Evolutionary conservation across 2,797 vertebrate genomes (phyloP), one percentile per base, ranked within the genome.

Genomic region (Sphaeramia orbicularis): DNA sequence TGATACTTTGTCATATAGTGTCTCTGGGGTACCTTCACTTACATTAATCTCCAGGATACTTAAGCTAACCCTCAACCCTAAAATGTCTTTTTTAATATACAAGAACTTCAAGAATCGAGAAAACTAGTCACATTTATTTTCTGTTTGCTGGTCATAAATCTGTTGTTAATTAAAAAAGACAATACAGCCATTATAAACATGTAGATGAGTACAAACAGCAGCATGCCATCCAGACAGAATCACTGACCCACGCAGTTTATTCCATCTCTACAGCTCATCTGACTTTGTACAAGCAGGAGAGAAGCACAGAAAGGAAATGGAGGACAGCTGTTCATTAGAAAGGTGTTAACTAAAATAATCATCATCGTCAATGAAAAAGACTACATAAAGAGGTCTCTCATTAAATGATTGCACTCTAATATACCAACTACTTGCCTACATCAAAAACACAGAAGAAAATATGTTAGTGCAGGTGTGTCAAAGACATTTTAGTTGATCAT

Each of bases 271-370:
- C 64, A 65, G 24, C 16, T 37, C 10, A n/a, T 52, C 16, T 40
- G 49, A 49, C 41, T 57, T 13, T 3, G 7, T 14, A 15, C n/a
- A 59, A 51, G 64, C 35, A 13, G n/a, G 43, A 38, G 44, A 59
- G 42, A 71, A 40, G 18, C 42, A 70, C 4, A 57, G 30, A 62
- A n/a, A 72, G 19, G 10, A 59, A 66, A 61, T 7, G 14, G 27
- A 69, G 40, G 80, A 74, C 89, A 90, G 78, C 77, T 90, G 87
- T 82, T 88, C 65, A 79, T 81, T 67, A 83, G 74, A 74, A 63
- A 89, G 80, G 83, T 88, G 89, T 87, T 74, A 83, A 68, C 65
- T 76, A 84, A 86, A 87, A 76, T 84, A 87, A 86, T 64, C 69
- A 75, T 83, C 64, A 84, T 55, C 27, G 69, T 80, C 73, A 72